Evolutionary conservation across 1,140 invertebrate genomes (phyloP), one percentile per base, ranked within the genome.

Genomic region (Heliothis virescens): DNA sequence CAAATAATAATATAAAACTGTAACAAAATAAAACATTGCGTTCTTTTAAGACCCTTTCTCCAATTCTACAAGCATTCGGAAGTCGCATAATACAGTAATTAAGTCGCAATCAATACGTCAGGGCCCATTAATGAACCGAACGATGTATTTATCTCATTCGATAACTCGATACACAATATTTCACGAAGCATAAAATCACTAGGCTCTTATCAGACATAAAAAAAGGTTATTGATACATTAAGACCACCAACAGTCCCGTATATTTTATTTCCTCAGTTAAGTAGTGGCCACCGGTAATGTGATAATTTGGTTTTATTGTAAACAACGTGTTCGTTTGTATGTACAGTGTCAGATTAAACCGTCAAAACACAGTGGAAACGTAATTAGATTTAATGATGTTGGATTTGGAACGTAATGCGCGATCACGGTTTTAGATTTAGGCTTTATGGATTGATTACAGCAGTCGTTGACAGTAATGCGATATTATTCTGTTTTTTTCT

Each of bases 351-450:
- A 41, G 57, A 75, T 62, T 62, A 60, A 75, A 75, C 72, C 72
- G 57, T 75, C 55, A 62, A 75, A 75, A 75, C 47, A 73, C 67
- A 48, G 67, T 71, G 52, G 48, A 26, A 62, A 62, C 72, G 72
- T 62, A 75, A 75, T 75, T 75, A 75, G 72, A 60, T 75, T 62
- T 75, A 75, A 75, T 75, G 16, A 75, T 75, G 72, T 75, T 75
- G 57, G 48, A 75, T 75, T 75, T 62, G 21, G 57, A 59, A 47
- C 34, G n/a, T 47, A 73, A n/a, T 41, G 47, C 18, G 1, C 41
- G 5, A 3, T 18, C 41, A 29, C 26, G 41, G 16, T 29, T 48
- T 48, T 71, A 53, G 47, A 71, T 71, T 71, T 13, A 52, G 47
- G 12, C 48, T 71, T 15, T 52, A 52, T 52, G 9, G 47, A 18